These are phyloP conservation scores for Ginglymostoma cirratum DNA, from an alignment of 2,113 vertebrate genomes.

Conservation along the genomic window DNA sequence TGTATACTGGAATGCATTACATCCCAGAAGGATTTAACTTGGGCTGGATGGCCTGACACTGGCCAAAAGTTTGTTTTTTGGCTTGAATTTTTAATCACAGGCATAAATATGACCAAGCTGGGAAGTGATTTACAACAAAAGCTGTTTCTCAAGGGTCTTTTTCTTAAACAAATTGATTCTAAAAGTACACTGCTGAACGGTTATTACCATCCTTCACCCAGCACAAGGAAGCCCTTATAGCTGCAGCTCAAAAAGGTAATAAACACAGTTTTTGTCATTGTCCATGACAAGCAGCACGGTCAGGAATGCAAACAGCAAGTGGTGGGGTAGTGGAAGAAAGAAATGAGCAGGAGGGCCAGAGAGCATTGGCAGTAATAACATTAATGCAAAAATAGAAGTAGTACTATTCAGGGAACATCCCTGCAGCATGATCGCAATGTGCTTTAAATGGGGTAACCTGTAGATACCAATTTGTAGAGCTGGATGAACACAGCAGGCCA, in stretches of 20 bases:
- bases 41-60: not conserved
- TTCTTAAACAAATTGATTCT: not conserved
- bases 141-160: not conserved
- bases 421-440: no score
- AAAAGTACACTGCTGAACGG: not conserved
- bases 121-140: not conserved
- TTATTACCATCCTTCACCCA: not conserved
- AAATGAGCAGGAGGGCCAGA: no score
- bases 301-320: no score
- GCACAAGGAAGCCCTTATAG: not conserved
- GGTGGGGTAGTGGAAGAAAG: no score
- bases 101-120: not conserved
- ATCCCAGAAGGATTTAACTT: not conserved
- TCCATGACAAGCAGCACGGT: no score
- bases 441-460: not conserved
- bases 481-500: no score
- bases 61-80: not conserved
- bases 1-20: no score
- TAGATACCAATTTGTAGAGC: no score
- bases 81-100: not conserved
- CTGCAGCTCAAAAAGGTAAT: not conserved
- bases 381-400: no score
- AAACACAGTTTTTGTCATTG: not conserved
- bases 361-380: no score
- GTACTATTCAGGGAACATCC: no score